phyloP scores from a whole-genome alignment of 2,113 vertebrate species.

The Phalacrocorax aristotelis region DNA sequence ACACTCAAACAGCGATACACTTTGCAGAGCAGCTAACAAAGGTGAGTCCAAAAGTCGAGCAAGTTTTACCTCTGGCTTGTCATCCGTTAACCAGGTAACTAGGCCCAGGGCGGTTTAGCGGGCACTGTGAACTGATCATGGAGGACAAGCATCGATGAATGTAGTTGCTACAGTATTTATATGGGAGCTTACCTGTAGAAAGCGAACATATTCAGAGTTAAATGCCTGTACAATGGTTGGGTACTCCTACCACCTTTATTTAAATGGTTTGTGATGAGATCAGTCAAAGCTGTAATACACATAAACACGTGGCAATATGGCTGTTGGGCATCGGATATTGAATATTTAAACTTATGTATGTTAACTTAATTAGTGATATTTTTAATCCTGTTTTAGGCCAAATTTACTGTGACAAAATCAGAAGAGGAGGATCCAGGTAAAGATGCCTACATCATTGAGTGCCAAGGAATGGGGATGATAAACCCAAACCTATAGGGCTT shows the following conservation, averaged over 20 bases:
- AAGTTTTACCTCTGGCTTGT: background rate
- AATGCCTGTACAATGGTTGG: background rate
- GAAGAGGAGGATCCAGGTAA: constrained; percentile 80
- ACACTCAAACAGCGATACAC: constrained; percentile 94
- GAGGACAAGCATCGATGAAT: background rate
- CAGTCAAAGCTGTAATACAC: background rate
- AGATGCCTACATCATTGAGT: constrained; percentile 88
- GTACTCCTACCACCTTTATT: background rate
- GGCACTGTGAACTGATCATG: background rate
- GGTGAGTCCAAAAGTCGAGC: constrained; percentile 66
- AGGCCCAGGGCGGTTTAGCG: background rate
- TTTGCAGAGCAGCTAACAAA: constrained; percentile 90
- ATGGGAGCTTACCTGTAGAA: background rate
- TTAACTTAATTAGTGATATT: background rate
- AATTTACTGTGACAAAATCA: constrained; percentile 87
- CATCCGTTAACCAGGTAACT: background rate
- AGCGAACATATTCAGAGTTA: background rate
- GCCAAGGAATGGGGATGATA: constrained; percentile 85
- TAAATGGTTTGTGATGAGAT: background rate
- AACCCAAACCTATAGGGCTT: constrained; percentile 76
- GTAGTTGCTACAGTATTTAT: background rate
- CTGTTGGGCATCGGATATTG: background rate
- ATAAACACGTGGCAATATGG: background rate
- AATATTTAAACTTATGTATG: background rate
- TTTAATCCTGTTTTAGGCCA: constrained; percentile 79